Evolutionary conservation across 2,888 invertebrate species (phyloP).

Genomic region (Pocota personata): DNA sequence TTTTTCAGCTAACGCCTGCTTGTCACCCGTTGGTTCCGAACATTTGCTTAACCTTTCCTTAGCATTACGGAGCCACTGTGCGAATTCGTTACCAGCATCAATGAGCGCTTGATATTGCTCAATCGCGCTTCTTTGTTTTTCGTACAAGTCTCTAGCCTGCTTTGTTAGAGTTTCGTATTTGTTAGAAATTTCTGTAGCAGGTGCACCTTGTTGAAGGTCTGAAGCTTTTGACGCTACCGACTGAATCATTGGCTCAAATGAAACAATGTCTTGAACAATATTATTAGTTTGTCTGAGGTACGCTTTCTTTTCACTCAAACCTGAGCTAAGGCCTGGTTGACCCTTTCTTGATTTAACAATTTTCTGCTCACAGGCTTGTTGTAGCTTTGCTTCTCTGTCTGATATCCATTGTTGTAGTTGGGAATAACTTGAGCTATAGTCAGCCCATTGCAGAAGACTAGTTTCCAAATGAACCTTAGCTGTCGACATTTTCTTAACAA

Average conservation of each 20-base stretch:
- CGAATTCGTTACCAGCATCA: slow-evolving; percentile 95
- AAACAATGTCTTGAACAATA: slow-evolving; percentile 97
- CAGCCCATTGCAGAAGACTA: slow-evolving; percentile 96
- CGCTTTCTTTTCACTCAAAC: slow-evolving; percentile 93
- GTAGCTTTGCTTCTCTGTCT: slow-evolving; percentile 95
- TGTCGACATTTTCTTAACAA: slow-evolving; percentile 95
- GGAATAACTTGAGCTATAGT: slow-evolving; percentile 96
- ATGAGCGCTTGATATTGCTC: slow-evolving; percentile 96
- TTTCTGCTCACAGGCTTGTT: slow-evolving; percentile 94
- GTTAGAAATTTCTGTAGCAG: slow-evolving; percentile 94
- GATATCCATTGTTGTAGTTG: slow-evolving; percentile 97
- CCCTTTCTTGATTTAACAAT: slow-evolving; percentile 91
- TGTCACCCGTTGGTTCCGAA: slow-evolving; percentile 95
- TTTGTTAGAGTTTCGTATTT: slow-evolving; percentile 95
- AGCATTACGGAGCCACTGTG: slow-evolving; percentile 95
- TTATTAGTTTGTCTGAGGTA: slow-evolving; percentile 95
- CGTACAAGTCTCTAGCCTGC: slow-evolving; percentile 94
- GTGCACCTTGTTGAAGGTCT: slow-evolving; percentile 94
- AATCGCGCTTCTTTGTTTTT: slow-evolving; percentile 94
- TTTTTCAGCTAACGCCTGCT: slow-evolving; percentile 93
- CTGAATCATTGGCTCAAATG: slow-evolving; percentile 98
- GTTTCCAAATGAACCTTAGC: slow-evolving; percentile 96
- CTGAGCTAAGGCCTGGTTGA: slow-evolving; percentile 90
- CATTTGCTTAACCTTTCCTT: slow-evolving; percentile 95
- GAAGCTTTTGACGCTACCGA: slow-evolving; percentile 97